phyloP scores from a whole-genome alignment of 2,888 invertebrate genomes.

The Xylophagus ater region DNA sequence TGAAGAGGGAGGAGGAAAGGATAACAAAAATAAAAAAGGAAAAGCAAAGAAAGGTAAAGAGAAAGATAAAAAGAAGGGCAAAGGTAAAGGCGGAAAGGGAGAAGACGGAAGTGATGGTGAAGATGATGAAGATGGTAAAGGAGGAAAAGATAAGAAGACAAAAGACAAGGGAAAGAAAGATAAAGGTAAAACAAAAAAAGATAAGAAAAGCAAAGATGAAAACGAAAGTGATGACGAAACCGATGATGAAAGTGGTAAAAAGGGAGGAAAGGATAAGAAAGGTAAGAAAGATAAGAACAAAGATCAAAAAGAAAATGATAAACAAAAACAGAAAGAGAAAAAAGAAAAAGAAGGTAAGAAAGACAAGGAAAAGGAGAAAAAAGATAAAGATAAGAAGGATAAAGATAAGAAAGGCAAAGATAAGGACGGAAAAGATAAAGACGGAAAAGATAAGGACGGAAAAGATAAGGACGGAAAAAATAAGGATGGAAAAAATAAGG shows the following conservation, averaged over 20 bases:
- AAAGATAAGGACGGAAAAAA: too few species aligned
- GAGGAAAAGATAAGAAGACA: too few species aligned
- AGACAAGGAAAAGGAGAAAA: neutral
- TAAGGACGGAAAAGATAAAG: neutral
- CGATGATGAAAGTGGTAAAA: neutral
- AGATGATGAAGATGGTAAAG: neutral
- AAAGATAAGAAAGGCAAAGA: neutral
- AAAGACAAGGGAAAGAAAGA: neutral
- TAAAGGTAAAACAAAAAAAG: neutral
- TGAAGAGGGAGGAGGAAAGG: constrained; percentile 1
- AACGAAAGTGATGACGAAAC: neutral
- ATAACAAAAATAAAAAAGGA: neutral
- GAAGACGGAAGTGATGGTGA: neutral
- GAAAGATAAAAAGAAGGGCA: neutral
- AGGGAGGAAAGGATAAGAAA: constrained; percentile 8
- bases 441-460: neutral
- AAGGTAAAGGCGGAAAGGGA: neutral
- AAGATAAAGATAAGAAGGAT: neutral
- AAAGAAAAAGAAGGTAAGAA: neutral
- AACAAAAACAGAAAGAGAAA: constrained; percentile 3
- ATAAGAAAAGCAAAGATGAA: constrained; percentile 1
- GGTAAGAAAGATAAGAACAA: neutral
- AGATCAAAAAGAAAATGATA: neutral
- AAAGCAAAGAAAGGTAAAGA: neutral
- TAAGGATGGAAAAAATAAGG: too few species aligned